These are phyloP conservation scores for Falco cherrug DNA, from an alignment of 2,797 vertebrate species.

Conservation along the genomic window DNA sequence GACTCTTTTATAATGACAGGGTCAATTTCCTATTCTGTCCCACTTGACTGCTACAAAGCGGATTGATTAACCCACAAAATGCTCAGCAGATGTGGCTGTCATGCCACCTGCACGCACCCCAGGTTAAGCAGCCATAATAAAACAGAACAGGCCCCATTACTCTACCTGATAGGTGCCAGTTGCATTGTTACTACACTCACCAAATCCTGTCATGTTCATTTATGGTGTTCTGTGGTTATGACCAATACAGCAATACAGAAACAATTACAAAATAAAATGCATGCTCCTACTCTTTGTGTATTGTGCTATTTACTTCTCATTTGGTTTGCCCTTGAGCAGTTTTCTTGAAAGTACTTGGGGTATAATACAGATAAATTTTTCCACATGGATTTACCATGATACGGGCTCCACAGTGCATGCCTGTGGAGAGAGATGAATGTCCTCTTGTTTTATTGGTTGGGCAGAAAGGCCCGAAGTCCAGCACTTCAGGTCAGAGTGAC, in stretches of 20 bases:
- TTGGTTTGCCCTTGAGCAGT: background rate
- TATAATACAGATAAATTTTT: background rate
- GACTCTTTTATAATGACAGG: background rate
- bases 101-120: background rate
- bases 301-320: background rate
- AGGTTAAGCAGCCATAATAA: background rate
- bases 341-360: background rate
- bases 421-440: background rate
- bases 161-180: too few relatives aligned
- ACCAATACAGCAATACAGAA: background rate
- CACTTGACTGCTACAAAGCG: background rate
- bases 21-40: background rate
- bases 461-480: background rate
- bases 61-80: background rate
- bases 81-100: background rate
- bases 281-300: background rate
- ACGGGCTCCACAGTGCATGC: background rate
- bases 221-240: background rate
- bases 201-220: background rate
- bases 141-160: background rate
- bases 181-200: background rate
- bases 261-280: background rate
- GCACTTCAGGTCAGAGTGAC: background rate
- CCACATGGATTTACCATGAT: background rate
- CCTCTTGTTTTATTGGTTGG: background rate